Conservation (phyloP, 1,140 invertebrate genomes). For the Aphidius gifuensis region DNA sequence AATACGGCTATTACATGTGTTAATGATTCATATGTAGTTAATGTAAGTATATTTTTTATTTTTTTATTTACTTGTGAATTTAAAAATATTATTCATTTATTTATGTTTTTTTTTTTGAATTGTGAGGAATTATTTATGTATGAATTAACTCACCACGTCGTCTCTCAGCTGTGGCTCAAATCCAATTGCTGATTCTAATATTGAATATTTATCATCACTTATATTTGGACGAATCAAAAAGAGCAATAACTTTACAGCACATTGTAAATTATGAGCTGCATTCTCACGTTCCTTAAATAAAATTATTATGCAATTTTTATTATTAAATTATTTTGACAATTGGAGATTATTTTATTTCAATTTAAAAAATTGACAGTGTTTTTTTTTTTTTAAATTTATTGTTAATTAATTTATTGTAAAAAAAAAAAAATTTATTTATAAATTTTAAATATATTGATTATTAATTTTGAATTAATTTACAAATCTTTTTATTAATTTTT, state of each 20-base stretch:
- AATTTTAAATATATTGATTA: too few relatives aligned
- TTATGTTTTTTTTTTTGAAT: neutral
- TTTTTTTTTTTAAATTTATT: too few relatives aligned
- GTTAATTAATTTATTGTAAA: too few relatives aligned
- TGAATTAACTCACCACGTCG: constrained; percentile 35
- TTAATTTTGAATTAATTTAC: too few relatives aligned
- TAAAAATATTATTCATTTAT: neutral
- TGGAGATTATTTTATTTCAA: too few relatives aligned
- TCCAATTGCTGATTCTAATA: constrained; percentile 40
- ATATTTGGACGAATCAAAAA: constrained; percentile 33
- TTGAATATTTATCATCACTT: constrained; percentile 38
- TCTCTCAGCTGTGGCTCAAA: constrained; percentile 38
- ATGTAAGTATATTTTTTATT: constrained; percentile 4
- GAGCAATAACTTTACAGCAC: constrained; percentile 35
- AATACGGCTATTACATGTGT: constrained; percentile 28
- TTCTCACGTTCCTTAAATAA: constrained; percentile 34
- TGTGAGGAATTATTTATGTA: too few relatives aligned
- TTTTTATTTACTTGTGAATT: too few relatives aligned
- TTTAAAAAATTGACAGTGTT: too few relatives aligned
- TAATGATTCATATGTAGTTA: neutral
- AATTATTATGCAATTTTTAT: constrained; percentile 1
- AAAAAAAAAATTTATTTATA: too few relatives aligned
- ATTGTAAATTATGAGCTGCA: constrained; percentile 33
- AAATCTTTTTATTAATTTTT: too few relatives aligned
- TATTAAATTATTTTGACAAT: too few relatives aligned